A percentile compares a stretch with the other conserved stretches of the same genome.
Conservation (phyloP, 2,888 invertebrate species). For the Chloromyia formosa region DNA sequence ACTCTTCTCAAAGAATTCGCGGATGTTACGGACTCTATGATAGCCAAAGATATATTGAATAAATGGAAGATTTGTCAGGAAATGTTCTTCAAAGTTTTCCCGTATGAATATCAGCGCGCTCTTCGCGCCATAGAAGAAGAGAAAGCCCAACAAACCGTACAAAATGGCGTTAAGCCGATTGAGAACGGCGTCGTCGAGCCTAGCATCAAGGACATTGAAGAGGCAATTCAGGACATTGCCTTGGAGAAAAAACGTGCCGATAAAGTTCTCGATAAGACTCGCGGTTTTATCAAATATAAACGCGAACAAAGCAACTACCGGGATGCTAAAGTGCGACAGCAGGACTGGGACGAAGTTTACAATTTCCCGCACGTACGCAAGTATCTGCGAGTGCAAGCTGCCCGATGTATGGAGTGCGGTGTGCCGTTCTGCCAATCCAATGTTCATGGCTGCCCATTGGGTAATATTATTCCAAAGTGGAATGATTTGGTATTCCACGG, state of each 20-base stretch:
- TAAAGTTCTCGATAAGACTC: constrained; percentile 82
- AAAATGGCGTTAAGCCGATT: constrained; percentile 54
- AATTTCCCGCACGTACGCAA: constrained; percentile 85
- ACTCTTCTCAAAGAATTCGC: constrained; percentile 84
- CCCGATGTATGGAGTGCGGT: constrained; percentile 98
- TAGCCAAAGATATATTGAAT: constrained; percentile 80
- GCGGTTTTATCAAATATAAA: constrained; percentile 96
- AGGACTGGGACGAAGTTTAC: constrained; percentile 98
- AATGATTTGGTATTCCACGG: constrained; percentile 95
- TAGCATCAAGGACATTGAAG: constrained; percentile 84
- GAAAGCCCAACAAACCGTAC: constrained; percentile 56
- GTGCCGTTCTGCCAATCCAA: constrained; percentile 97
- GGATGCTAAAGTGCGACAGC: constrained; percentile 80
- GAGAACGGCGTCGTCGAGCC: constrained; percentile 63
- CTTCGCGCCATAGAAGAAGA: constrained; percentile 73
- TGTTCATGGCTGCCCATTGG: constrained; percentile 94
- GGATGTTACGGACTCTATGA: constrained; percentile 85
- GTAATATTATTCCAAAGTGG: constrained; percentile 99
- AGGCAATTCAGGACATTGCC: constrained; percentile 80
- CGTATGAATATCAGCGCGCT: constrained; percentile 94
- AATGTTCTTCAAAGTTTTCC: constrained; percentile 95
- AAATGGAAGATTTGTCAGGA: constrained; percentile 81
- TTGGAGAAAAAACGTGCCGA: constrained; percentile 83
- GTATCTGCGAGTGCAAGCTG: constrained; percentile 90
- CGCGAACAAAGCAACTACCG: constrained; percentile 89